These are phyloP conservation scores for Peromyscus melanophrys DNA, from an alignment of 2,797 vertebrate species.

Conservation along the genomic window DNA sequence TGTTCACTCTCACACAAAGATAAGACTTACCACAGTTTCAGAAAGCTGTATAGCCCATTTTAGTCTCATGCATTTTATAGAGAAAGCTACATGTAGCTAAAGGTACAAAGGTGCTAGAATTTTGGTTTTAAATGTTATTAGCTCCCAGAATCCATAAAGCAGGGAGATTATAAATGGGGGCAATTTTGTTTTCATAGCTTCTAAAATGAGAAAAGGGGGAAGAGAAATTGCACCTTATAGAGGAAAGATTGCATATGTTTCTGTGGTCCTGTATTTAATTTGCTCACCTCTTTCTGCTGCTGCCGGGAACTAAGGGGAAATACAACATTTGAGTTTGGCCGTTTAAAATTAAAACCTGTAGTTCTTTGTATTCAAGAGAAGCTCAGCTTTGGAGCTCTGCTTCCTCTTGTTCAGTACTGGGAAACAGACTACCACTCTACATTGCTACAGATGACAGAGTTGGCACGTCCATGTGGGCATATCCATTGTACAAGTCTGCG, in stretches of 20 bases:
- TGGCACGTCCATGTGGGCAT: not conserved
- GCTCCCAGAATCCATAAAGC: constrained; percentile 29
- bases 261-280: not conserved
- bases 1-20: not conserved
- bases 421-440: not conserved
- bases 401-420: not conserved
- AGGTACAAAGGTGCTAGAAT: not conserved
- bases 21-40: not conserved
- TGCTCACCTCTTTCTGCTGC: not conserved
- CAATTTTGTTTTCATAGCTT: constrained; percentile 62
- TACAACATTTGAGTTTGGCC: too few species aligned
- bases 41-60: not conserved
- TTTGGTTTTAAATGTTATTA: constrained; percentile 42
- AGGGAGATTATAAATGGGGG: not conserved
- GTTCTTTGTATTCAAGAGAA: constrained; percentile 19
- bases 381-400: not conserved
- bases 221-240: not conserved
- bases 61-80: not conserved
- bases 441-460: not conserved
- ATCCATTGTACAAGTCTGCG: not conserved
- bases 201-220: not conserved
- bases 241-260: not conserved
- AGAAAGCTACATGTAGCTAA: constrained; percentile 19
- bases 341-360: constrained; percentile 68
- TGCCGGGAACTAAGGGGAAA: constrained; percentile 29